Base-by-base conservation (phyloP, 2,888 invertebrate species). In the Zele albiditarsus region DNA sequence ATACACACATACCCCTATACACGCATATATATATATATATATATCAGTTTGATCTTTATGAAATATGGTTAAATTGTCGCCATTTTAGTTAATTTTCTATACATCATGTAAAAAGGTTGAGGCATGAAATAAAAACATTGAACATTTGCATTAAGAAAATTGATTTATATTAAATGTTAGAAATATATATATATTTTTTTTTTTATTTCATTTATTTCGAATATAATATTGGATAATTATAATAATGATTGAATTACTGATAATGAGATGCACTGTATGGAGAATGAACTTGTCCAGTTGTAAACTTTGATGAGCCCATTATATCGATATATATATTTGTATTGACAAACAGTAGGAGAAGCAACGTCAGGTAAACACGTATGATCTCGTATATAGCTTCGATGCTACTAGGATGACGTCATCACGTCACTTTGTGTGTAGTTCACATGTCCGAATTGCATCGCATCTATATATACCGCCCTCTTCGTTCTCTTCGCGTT, bases 391-490 rank as follows among this genome's bases (percentile, higher is more conserved):
- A 31, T 53, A 62, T 58, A 33, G n/a, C 42, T 25, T 38, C 42
- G 42, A 74, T 57, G 63, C 73, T 75, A 74, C 73, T 81, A n/a
- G 84, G 82, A 83, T 85, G 84, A 85, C 84, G 86, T 84, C 85
- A 87, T 85, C 49, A 65, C 58, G 33, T 57, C 83, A 84, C 87
- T 87, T 86, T 87, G 87, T 87, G 85, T 83, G 60, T 73, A 33
- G 14, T 28, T 38, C 82, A 82, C 84, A 81, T 86, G 87, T 87
- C 86, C 86, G 85, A 87, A 87, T 88, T 86, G 86, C 86, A 85
- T 84, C 84, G 84, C 84, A 83, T 85, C 84, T 49, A 46, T 46
- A 46, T 46, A 46, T 46, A 46, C 62, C 71, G 67, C 65, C 74
- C 76, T 75, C 65, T 82, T 82, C 38, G 38, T 38, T 12, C 82